Percentiles rank a stretch among this genome's conserved stretches.
phyloP scores from a whole-genome alignment of 2,797 vertebrate species.

The Fistularia commersonii region DNA sequence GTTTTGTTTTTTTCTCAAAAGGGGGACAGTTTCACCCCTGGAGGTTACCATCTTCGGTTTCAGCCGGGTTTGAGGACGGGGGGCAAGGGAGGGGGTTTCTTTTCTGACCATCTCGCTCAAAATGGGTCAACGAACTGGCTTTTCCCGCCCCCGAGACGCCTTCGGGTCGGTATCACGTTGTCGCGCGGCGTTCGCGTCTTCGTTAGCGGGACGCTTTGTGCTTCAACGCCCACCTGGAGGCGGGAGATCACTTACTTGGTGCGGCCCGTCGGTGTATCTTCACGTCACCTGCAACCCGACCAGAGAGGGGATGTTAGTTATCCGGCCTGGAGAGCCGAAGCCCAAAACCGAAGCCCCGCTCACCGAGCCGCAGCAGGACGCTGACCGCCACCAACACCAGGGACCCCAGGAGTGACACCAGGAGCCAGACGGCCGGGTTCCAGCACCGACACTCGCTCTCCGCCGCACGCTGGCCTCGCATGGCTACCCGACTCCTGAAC shows the following conservation, averaged over 20 bases:
- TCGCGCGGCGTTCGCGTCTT: too few species aligned
- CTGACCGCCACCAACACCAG: slow-evolving; percentile 77
- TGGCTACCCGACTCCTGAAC: slow-evolving; percentile 65
- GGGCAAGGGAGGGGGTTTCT: too few species aligned
- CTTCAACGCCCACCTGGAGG: too few species aligned
- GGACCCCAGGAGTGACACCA: slow-evolving; percentile 60
- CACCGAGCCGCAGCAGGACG: slow-evolving; percentile 47
- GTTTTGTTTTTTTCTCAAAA: too few species aligned
- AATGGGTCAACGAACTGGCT: slow-evolving; percentile 55
- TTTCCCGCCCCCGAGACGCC: too few species aligned
- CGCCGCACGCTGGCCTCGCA: slow-evolving; percentile 64
- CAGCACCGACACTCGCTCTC: slow-evolving; percentile 55
- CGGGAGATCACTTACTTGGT: slow-evolving; percentile 63
- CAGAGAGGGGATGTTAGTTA: slow-evolving; percentile 18
- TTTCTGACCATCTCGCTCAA: slow-evolving; percentile 18
- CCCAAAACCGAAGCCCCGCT: slow-evolving; percentile 24
- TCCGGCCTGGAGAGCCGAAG: too few species aligned
- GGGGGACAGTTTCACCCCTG: too few species aligned
- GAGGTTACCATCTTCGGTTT: slow-evolving; percentile 47
- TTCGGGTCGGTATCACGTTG: too few species aligned
- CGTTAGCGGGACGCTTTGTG: too few species aligned
- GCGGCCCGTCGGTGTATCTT: slow-evolving; percentile 62
- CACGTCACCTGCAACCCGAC: slow-evolving; percentile 66
- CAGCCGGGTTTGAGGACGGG: slow-evolving; percentile 46
- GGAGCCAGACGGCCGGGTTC: slow-evolving; percentile 60